Percentiles rank a stretch among this genome's conserved stretches.
These are phyloP conservation scores for Ptilodon capucinus DNA, from an alignment of 2,888 invertebrate genomes.

Conservation along the genomic window DNA sequence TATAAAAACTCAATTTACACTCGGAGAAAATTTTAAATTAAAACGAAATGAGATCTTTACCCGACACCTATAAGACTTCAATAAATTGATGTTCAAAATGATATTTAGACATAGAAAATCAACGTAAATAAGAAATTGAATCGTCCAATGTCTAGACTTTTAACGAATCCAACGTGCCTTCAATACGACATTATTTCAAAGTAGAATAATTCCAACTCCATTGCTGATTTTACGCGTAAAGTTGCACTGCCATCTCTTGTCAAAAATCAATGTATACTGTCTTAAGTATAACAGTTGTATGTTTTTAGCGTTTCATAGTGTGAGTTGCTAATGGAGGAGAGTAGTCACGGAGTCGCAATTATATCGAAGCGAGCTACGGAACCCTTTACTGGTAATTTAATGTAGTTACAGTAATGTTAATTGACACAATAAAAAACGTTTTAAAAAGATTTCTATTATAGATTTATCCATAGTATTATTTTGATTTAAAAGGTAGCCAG, in stretches of 20 bases:
- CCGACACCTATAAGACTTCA: constrained; percentile 12
- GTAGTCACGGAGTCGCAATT: constrained; percentile 73
- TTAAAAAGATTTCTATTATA: constrained; percentile 5
- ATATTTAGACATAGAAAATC: constrained; percentile 27
- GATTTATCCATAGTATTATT: too few relatives aligned
- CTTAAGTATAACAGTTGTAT: constrained; percentile 1
- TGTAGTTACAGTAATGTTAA: constrained; percentile 67
- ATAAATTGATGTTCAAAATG: constrained; percentile 14
- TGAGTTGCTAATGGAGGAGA: constrained; percentile 64
- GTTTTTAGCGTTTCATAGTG: constrained; percentile 32
- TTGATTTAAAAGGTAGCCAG: too few relatives aligned
- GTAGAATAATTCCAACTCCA: constrained; percentile 17
- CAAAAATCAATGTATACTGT: constrained; percentile 29
- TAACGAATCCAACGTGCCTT: constrained; percentile 47
- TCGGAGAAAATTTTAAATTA: constrained; percentile 5
- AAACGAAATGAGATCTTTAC: constrained; percentile 5
- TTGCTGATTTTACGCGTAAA: constrained; percentile 12
- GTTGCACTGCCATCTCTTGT: not conserved
- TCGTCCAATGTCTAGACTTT: constrained; percentile 57
- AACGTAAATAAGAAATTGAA: constrained; percentile 54
- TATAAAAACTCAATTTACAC: constrained; percentile 13
- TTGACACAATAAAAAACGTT: constrained; percentile 43
- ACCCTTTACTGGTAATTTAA: constrained; percentile 73
- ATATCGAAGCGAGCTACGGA: constrained; percentile 64
- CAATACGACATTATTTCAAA: constrained; percentile 15